Percentiles rank a stretch among this genome's conserved stretches.
Evolutionary conservation across 2,888 invertebrate species (phyloP).

Genomic region (Poecilus cupreus): DNA sequence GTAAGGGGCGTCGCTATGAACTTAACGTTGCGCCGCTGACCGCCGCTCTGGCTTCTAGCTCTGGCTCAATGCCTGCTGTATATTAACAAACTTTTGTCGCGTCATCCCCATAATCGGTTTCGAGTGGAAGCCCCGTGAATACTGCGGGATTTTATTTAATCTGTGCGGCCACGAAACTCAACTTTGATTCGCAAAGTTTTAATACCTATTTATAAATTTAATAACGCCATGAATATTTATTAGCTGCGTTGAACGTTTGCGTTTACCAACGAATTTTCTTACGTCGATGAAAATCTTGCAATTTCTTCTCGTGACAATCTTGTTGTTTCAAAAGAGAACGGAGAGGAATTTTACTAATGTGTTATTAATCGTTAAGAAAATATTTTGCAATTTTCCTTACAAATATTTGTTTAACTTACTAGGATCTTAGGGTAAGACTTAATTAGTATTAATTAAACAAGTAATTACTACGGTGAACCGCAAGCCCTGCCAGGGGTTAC

Average conservation of each 20-base stretch:
- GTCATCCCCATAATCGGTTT: slow-evolving; percentile 59
- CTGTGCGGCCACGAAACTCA: slow-evolving; percentile 57
- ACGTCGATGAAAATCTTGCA: slow-evolving; percentile 39
- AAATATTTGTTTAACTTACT: slow-evolving; percentile 34
- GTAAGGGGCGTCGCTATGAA: background rate
- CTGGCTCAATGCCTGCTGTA: slow-evolving; percentile 31
- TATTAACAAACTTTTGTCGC: slow-evolving; percentile 58
- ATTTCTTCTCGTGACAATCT: slow-evolving; percentile 21
- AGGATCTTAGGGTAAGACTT: background rate
- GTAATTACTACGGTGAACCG: background rate
- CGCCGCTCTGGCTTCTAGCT: slow-evolving; percentile 6
- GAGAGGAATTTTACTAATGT: slow-evolving; percentile 33
- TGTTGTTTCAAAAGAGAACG: slow-evolving; percentile 15
- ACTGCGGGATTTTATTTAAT: slow-evolving; percentile 59
- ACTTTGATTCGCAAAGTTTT: slow-evolving; percentile 59
- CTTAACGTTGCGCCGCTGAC: background rate
- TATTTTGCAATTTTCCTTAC: slow-evolving; percentile 5
- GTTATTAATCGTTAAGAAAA: slow-evolving; percentile 4
- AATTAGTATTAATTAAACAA: slow-evolving; percentile 11
- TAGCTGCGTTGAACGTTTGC: slow-evolving; percentile 53
- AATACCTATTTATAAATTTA: slow-evolving; percentile 59
- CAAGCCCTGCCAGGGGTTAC: too few species aligned
- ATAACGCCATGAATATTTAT: slow-evolving; percentile 59
- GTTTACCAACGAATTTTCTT: slow-evolving; percentile 56
- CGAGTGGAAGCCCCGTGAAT: slow-evolving; percentile 56